Percentiles rank a stretch among this genome's conserved stretches.
These are phyloP conservation scores for Chionodraco myersi DNA, from an alignment of 2,113 vertebrate species.

Conservation along the genomic window DNA sequence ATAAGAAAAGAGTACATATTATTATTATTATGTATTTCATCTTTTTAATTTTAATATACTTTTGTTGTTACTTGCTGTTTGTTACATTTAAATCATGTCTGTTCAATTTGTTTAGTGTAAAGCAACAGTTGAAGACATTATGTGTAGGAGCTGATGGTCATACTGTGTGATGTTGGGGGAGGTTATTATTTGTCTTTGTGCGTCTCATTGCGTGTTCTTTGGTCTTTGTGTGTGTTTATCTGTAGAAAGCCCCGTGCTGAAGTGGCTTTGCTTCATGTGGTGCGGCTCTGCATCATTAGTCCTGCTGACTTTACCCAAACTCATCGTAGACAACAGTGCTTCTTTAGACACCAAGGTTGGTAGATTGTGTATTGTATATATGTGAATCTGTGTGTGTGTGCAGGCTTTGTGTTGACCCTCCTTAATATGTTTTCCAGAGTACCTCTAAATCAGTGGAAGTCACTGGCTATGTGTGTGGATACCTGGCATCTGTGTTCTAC, in stretches of 20 bases:
- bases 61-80: too few species aligned
- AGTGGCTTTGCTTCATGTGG: constrained; percentile 79
- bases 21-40: too few species aligned
- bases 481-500: constrained; percentile 81
- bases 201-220: constrained; percentile 6
- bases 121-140: neutral
- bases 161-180: neutral
- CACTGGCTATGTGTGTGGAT: constrained; percentile 84
- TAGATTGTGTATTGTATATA: neutral
- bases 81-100: neutral
- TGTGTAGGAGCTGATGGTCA: neutral
- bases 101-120: neutral
- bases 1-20: too few species aligned
- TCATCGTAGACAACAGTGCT: constrained; percentile 66
- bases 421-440: constrained; percentile 54
- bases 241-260: constrained; percentile 74
- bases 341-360: constrained; percentile 60
- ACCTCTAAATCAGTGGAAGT: constrained; percentile 73
- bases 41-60: too few species aligned
- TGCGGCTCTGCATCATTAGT: constrained; percentile 39
- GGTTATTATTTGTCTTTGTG: neutral
- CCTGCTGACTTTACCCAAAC: constrained; percentile 68
- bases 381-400: neutral
- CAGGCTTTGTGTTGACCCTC: neutral
- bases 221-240: constrained; percentile 29